A percentile compares a stretch with the other conserved stretches of the same genome.
Conservation (phyloP, 2,113 vertebrate species). For the Platichthys flesus region DNA sequence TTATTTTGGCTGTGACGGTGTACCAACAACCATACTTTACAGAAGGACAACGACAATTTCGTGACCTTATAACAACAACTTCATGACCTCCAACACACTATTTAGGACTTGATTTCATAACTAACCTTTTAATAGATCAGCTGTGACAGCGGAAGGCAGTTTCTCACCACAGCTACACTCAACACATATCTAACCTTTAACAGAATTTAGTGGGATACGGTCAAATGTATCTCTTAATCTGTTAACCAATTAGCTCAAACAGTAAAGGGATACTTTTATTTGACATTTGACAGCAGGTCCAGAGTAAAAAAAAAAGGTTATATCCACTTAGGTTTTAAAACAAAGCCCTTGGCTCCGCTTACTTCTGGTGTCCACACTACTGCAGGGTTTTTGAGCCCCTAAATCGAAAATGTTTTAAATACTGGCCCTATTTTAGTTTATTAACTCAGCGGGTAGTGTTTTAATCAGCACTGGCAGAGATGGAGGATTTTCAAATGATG, state of each 20-base stretch:
- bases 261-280: constrained; percentile 13
- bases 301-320: constrained; percentile 1
- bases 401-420: too few species aligned
- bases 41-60: neutral
- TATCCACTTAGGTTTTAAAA: neutral
- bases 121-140: neutral
- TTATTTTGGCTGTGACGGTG: neutral
- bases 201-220: constrained; percentile 25
- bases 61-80: neutral
- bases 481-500: neutral
- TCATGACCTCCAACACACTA: neutral
- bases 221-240: constrained; percentile 46
- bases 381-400: neutral
- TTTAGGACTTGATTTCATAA: neutral
- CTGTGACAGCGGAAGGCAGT: neutral
- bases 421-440: too few species aligned
- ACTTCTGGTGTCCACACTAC: neutral
- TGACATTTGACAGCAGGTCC: neutral
- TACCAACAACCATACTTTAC: neutral
- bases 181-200: constrained; percentile 8
- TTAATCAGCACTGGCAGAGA: too few species aligned
- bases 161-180: neutral
- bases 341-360: neutral
- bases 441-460: too few species aligned
- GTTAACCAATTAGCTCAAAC: constrained; percentile 1